phyloP scores from a whole-genome alignment of 2,888 invertebrate species.

The Trichacis sp. region DNA sequence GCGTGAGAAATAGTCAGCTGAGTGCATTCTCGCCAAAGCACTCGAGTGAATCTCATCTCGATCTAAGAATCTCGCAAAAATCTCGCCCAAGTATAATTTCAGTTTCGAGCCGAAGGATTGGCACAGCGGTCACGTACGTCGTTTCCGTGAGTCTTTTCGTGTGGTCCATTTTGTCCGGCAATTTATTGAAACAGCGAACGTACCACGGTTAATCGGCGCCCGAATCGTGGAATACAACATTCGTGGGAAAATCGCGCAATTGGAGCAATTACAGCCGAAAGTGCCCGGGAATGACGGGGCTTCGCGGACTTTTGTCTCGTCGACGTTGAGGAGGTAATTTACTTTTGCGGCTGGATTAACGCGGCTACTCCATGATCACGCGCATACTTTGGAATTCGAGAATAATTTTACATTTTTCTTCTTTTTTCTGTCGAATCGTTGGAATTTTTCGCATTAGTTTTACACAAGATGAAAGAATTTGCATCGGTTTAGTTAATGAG shows the following conservation, averaged over 20 bases:
- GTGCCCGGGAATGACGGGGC: slow-evolving; percentile 27
- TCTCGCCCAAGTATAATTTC: background rate
- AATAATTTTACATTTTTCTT: too few species aligned
- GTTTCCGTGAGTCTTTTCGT: background rate
- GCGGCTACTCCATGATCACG: too few species aligned
- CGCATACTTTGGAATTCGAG: too few species aligned
- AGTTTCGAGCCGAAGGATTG: slow-evolving; percentile 1
- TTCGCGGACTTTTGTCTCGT: slow-evolving; percentile 16
- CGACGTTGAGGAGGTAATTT: slow-evolving; percentile 13
- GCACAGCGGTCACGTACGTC: slow-evolving; percentile 4
- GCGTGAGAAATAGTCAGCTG: slow-evolving; percentile 3
- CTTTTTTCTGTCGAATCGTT: too few species aligned
- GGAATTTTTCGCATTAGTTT: too few species aligned
- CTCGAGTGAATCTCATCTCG: slow-evolving; percentile 1
- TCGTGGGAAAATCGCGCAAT: slow-evolving; percentile 45
- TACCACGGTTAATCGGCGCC: background rate
- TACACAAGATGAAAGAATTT: too few species aligned
- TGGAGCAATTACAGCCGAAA: slow-evolving; percentile 43
- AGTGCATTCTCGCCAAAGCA: background rate
- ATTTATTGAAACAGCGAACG: slow-evolving; percentile 1
- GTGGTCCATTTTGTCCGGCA: slow-evolving; percentile 2
- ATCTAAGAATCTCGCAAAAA: background rate
- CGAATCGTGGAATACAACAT: slow-evolving; percentile 33
- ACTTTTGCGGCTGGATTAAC: background rate
- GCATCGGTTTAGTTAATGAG: too few species aligned